Percentiles rank a stretch among this genome's conserved stretches.
Conservation (phyloP, 2,888 invertebrate species). For the Orthosia cruda region DNA sequence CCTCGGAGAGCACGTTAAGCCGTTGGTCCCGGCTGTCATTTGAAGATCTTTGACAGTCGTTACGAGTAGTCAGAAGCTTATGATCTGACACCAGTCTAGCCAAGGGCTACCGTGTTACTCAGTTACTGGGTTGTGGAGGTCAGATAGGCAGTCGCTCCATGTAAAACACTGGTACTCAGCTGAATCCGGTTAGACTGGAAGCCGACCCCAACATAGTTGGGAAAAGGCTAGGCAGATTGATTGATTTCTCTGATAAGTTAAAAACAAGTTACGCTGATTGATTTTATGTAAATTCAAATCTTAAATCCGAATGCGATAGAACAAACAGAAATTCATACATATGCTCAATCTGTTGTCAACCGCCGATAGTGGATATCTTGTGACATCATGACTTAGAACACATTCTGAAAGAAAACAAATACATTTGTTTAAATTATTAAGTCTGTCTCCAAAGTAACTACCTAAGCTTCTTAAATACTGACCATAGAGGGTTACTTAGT, state of each 20-base stretch:
- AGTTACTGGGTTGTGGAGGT: no score
- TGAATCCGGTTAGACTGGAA: no score
- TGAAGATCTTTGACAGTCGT: no score
- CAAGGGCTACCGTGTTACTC: no score
- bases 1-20: no score
- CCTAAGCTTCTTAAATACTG: constrained; percentile 1
- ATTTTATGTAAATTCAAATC: constrained; percentile 11
- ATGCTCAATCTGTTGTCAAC: not conserved
- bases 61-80: no score
- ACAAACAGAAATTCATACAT: constrained; percentile 1
- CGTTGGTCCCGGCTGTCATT: no score
- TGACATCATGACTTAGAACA: not conserved
- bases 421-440: not conserved
- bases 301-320: not conserved
- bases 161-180: no score
- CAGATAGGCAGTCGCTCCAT: no score
- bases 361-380: not conserved
- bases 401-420: not conserved
- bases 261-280: not conserved
- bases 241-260: not conserved
- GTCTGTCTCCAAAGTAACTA: not conserved
- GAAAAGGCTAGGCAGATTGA: no score
- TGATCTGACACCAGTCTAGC: no score
- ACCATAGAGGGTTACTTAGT: not conserved
- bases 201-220: no score